Evolutionary conservation across 2,888 invertebrate species (phyloP), one percentile per base, ranked within the genome.

Genomic region (Sphinx pinastri): DNA sequence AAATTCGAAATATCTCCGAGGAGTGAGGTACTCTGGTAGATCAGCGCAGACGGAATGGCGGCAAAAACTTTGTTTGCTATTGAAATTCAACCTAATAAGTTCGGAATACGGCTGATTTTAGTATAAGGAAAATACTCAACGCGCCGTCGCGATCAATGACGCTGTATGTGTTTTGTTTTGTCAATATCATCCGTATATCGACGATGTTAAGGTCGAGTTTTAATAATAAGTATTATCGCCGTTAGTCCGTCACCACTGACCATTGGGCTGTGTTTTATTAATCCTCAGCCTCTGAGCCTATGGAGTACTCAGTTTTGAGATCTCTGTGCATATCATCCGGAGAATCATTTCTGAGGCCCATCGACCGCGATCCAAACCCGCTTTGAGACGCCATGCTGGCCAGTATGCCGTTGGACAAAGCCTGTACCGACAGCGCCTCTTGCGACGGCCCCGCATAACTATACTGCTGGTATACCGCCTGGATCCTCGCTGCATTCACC

Each of bases 401-500:
- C 55, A 94, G 71, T 63, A 94, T 93, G 14, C 93, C 93, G 77
- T 94, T 94, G 0, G 93, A 93, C 72, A 94, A 80, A 11, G 94
- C 92, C 76, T 93, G 93, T 5, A 94, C 93, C 0, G 93, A 92
- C 70, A 93, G 74, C 5, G 93, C 87, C 76, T 94, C 94, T 72
- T 93, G 94, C 5, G 93, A 92, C 2, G 94, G 93, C 2, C 93
- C 93, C 19, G 92, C 93, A 69, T 93, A 93, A 75, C 91, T 93
- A 75, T 93, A 94, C 80, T 93, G 93, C 77, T 94, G 94, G 77
- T 93, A 94, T 0, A 93, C 93, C 12, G 94, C 93, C 76, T 94
- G 94, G 72, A 92, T 94, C 73, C 93, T 84, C 2, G 92, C 93
- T 58, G 91, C 93, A 52, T 93, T 93, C 55, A 93, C 93, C 74